phyloP scores from a whole-genome alignment of 2,113 vertebrate genomes.

The Hymenochirus boettgeri region DNA sequence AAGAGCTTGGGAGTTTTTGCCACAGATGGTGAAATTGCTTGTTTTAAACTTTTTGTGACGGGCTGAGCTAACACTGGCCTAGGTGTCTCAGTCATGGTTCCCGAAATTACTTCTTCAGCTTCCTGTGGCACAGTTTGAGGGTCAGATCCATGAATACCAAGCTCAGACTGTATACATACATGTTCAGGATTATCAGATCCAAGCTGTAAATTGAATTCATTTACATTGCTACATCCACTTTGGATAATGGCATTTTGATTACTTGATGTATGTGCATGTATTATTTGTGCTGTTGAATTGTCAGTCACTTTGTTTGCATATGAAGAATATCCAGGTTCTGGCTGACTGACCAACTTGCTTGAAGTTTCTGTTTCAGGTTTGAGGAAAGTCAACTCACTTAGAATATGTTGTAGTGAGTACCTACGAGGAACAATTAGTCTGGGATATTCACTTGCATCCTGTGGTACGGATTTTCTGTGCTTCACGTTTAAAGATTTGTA shows the following conservation, averaged over 20 bases:
- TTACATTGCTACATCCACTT: too few relatives aligned
- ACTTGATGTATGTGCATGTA: too few relatives aligned
- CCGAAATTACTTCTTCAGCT: not conserved
- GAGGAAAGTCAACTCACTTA: not conserved
- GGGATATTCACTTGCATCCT: not conserved
- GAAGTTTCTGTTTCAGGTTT: not conserved
- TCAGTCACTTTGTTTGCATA: too few relatives aligned
- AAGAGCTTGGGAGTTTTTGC: constrained; percentile 11
- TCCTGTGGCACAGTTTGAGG: too few relatives aligned
- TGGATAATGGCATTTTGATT: too few relatives aligned
- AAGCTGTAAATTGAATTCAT: too few relatives aligned
- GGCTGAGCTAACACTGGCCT: constrained; percentile 11
- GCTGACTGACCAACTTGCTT: not conserved
- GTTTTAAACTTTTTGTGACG: constrained; percentile 3
- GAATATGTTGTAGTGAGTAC: not conserved
- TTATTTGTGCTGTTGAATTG: not conserved
- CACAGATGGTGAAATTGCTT: not conserved
- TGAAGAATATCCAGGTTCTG: too few relatives aligned
- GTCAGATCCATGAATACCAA: not conserved
- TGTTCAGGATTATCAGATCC: not conserved
- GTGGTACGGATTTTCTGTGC: not conserved
- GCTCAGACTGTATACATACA: not conserved
- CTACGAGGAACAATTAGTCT: not conserved
- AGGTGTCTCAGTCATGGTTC: not conserved
- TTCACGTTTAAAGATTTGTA: too few relatives aligned